These are phyloP conservation scores for Steinernema carpocapsae DNA, from an alignment of 2,888 invertebrate genomes.

Conservation along the genomic window DNA sequence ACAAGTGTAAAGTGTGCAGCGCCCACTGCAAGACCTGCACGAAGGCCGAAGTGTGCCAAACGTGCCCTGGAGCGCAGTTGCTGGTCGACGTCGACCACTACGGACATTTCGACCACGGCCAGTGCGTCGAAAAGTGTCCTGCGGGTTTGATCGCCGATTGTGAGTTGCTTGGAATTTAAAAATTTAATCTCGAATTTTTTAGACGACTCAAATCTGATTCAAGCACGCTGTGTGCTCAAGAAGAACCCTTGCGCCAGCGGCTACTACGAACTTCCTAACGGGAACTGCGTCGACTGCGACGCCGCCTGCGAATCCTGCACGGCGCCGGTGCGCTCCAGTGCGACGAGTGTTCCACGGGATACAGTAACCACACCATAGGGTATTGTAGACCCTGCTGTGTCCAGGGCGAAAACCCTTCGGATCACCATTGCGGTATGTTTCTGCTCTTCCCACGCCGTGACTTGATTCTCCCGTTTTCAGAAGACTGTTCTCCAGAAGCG, in stretches of 20 bases:
- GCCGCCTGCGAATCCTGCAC: slow-evolving; percentile 60
- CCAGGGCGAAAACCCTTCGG: slow-evolving; percentile 44
- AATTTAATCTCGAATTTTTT: slow-evolving; percentile 35
- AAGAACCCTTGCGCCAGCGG: slow-evolving; percentile 64
- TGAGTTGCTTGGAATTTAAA: slow-evolving; percentile 45
- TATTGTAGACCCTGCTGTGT: slow-evolving; percentile 66
- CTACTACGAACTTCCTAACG: slow-evolving; percentile 58
- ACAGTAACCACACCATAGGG: slow-evolving; percentile 61
- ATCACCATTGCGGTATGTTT: slow-evolving; percentile 50
- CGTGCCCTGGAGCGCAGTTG: slow-evolving; percentile 64
- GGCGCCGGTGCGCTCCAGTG: slow-evolving; percentile 64
- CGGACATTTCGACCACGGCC: slow-evolving; percentile 65
- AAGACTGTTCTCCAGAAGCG: slow-evolving; percentile 34
- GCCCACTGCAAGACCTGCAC: slow-evolving; percentile 64
- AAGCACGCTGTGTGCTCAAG: slow-evolving; percentile 62
- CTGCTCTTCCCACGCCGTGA: background rate
- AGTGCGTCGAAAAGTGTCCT: slow-evolving; percentile 67
- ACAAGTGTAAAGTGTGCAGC: slow-evolving; percentile 65
- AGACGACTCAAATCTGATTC: slow-evolving; percentile 64
- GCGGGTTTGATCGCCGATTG: slow-evolving; percentile 66
- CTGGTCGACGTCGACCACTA: slow-evolving; percentile 65
- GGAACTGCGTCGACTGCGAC: slow-evolving; percentile 62
- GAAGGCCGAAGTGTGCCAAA: slow-evolving; percentile 64
- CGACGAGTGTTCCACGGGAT: slow-evolving; percentile 60
- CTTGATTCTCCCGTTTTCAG: slow-evolving; percentile 8